Evolutionary conservation across 2,888 invertebrate species (phyloP).

Genomic region (Camptogramma bilineatum): DNA sequence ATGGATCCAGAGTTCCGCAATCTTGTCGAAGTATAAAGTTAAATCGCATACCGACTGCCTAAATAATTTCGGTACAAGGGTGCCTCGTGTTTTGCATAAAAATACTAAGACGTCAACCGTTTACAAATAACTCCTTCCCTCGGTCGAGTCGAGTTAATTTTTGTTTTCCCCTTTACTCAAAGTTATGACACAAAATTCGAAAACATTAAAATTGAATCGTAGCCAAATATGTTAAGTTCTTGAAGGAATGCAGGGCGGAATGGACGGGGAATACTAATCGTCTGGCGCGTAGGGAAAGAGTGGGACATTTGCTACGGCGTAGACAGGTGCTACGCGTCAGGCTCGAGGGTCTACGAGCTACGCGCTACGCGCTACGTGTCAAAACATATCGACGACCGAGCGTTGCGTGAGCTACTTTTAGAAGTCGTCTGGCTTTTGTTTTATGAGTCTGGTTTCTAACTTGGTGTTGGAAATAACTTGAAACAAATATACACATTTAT

Average conservation of each 20-base stretch:
- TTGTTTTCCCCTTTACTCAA: constrained; percentile 75
- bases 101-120: constrained; percentile 79
- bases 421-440: constrained; percentile 30
- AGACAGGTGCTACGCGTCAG: constrained; percentile 69
- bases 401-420: constrained; percentile 37
- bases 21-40: constrained; percentile 67
- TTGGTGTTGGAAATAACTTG: constrained; percentile 15
- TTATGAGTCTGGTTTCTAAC: constrained; percentile 29
- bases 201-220: constrained; percentile 82
- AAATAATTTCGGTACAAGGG: constrained; percentile 78
- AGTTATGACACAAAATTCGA: constrained; percentile 80
- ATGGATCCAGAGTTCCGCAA: constrained; percentile 68
- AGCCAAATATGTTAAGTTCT: constrained; percentile 80
- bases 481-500: constrained; percentile 19
- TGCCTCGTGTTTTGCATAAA: constrained; percentile 75
- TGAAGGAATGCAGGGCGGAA: constrained; percentile 65
- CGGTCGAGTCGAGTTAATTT: constrained; percentile 70
- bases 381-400: constrained; percentile 35
- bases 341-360: constrained; percentile 47
- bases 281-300: constrained; percentile 49
- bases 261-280: constrained; percentile 73
- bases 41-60: constrained; percentile 69
- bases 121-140: constrained; percentile 80
- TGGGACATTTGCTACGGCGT: constrained; percentile 63
- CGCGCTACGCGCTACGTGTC: constrained; percentile 44